These are phyloP conservation scores for Drosophila cyrtoloma DNA, from an alignment of 2,888 invertebrate species.

Conservation along the genomic window DNA sequence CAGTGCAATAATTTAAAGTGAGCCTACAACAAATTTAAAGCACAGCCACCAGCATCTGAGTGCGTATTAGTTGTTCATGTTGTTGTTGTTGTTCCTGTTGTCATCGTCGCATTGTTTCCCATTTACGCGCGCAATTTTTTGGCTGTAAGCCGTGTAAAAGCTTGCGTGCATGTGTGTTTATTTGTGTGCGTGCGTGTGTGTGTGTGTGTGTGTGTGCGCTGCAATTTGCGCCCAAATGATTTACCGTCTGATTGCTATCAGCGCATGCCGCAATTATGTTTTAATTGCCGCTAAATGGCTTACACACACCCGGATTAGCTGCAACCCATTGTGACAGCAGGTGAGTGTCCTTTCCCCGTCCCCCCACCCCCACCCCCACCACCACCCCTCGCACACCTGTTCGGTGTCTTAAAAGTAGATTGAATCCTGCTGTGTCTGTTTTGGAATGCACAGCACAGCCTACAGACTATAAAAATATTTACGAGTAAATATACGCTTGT, in stretches of 20 bases:
- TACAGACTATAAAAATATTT: conserved; percentile 80
- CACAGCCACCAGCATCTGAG: conserved; percentile 30
- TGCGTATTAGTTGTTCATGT: conserved; percentile 8
- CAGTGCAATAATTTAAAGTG: conserved; percentile 65
- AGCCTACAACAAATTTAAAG: conserved; percentile 45
- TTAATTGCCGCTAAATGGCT: conserved; percentile 77
- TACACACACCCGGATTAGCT: conserved; percentile 74
- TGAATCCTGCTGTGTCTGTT: conserved; percentile 51
- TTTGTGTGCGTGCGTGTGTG: conserved; percentile 9
- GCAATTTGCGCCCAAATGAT: conserved; percentile 66
- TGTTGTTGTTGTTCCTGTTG: conserved; percentile 8
- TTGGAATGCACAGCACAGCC: conserved; percentile 35
- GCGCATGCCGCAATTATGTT: conserved; percentile 75
- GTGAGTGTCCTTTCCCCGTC: conserved; percentile 37
- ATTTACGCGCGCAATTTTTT: conserved; percentile 62
- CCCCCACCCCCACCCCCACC: neutral
- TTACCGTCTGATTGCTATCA: conserved; percentile 71
- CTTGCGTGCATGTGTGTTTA: neutral
- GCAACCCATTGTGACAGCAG: conserved; percentile 42
- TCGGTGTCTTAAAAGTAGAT: conserved; percentile 49
- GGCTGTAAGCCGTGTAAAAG: conserved; percentile 8
- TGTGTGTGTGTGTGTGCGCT: conserved; percentile 34
- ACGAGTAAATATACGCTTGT: conserved; percentile 62
- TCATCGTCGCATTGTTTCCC: conserved; percentile 43
- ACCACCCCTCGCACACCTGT: conserved; percentile 2